Conservation (phyloP, 2,797 vertebrate genomes). For the Eleutherodactylus coqui region DNA sequence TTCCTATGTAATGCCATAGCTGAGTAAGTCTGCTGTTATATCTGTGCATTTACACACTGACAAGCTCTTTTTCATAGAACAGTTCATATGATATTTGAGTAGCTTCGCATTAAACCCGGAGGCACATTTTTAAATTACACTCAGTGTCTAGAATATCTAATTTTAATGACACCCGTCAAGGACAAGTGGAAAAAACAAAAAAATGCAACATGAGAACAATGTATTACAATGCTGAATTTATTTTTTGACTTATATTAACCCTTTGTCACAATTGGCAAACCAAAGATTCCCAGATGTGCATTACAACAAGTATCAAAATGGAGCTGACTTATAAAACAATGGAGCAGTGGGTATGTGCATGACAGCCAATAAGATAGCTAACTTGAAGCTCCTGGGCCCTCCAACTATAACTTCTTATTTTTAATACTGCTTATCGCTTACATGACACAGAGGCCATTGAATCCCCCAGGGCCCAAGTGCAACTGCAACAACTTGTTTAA, state of each 20-base stretch:
- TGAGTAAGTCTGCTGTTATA: background rate
- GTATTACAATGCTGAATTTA: background rate
- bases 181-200: background rate
- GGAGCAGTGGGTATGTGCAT: too few relatives aligned
- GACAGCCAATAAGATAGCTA: too few relatives aligned
- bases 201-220: background rate
- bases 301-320: background rate
- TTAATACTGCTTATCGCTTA: too few relatives aligned
- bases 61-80: background rate
- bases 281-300: background rate
- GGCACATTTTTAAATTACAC: conserved; percentile 22
- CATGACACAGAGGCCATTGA: too few relatives aligned
- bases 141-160: background rate
- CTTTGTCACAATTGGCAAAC: background rate
- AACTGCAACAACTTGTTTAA: too few relatives aligned
- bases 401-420: too few relatives aligned
- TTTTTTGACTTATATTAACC: background rate
- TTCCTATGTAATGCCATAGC: background rate
- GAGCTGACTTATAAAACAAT: background rate
- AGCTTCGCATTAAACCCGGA: background rate
- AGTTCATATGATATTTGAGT: background rate
- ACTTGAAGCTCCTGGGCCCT: too few relatives aligned
- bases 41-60: background rate
- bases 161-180: background rate
- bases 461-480: too few relatives aligned